Percentiles rank a stretch among this genome's conserved stretches.
Evolutionary conservation across 2,797 vertebrate species (phyloP).

Genomic region (Bryconaethiops microstoma): DNA sequence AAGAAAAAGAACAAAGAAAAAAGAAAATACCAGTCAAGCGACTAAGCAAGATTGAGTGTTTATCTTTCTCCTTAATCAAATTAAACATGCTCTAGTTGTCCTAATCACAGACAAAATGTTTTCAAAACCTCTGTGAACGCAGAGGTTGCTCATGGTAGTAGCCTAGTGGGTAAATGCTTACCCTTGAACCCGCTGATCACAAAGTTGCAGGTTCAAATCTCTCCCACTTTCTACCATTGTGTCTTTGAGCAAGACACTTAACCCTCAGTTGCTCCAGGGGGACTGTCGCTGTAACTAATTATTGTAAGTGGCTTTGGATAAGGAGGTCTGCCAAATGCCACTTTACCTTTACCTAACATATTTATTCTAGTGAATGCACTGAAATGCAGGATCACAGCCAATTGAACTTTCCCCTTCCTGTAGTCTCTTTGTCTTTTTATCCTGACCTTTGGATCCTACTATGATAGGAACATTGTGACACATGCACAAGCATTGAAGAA

Average conservation of each 20-base stretch:
- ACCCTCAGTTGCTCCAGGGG: too few relatives aligned
- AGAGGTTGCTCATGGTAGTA: too few relatives aligned
- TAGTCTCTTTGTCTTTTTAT: neutral
- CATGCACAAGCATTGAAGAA: neutral
- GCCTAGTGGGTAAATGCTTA: too few relatives aligned
- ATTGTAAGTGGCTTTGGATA: too few relatives aligned
- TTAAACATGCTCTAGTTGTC: slow-evolving; percentile 79
- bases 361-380: slow-evolving; percentile 63
- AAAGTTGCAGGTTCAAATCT: too few relatives aligned
- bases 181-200: too few relatives aligned
- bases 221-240: too few relatives aligned
- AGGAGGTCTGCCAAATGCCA: too few relatives aligned
- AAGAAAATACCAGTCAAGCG: slow-evolving; percentile 55
- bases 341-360: slow-evolving; percentile 23
- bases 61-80: slow-evolving; percentile 77
- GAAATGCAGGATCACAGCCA: slow-evolving; percentile 45
- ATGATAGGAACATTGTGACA: neutral
- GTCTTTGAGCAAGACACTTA: too few relatives aligned
- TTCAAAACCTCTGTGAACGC: slow-evolving; percentile 65
- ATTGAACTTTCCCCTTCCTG: neutral
- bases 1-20: slow-evolving; percentile 38
- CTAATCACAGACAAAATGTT: slow-evolving; percentile 79
- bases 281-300: too few relatives aligned
- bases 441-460: neutral
- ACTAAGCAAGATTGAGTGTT: slow-evolving; percentile 76